phyloP scores from a whole-genome alignment of 2,113 vertebrate species.

The Euleptes europaea region DNA sequence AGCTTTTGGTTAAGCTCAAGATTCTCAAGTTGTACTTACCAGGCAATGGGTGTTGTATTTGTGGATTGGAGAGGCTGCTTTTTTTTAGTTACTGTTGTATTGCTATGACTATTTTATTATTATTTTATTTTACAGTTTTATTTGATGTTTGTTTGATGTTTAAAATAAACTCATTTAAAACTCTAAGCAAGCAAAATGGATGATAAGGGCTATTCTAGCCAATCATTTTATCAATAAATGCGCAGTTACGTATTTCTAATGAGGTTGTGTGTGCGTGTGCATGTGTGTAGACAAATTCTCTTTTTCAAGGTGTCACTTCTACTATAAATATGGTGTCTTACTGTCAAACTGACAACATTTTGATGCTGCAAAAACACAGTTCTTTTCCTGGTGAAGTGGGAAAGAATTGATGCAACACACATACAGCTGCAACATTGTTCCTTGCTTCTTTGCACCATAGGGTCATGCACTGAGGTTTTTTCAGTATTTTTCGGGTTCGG shows the following conservation, averaged over 20 bases:
- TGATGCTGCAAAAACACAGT: not conserved
- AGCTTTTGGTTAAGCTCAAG: too few species aligned
- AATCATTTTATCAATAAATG: not conserved
- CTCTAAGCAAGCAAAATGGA: not conserved
- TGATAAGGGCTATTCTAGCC: not conserved
- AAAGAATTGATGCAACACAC: not conserved
- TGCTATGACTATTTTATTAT: too few species aligned
- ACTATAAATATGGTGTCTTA: not conserved
- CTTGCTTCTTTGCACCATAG: not conserved
- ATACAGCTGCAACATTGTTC: not conserved
- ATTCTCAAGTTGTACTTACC: too few species aligned
- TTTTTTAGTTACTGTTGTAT: too few species aligned
- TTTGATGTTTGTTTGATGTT: too few species aligned
- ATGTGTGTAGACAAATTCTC: too few species aligned
- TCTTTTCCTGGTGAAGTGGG: not conserved
- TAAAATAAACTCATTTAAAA: too few species aligned
- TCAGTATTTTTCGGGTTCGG: too few species aligned
- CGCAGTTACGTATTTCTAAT: not conserved
- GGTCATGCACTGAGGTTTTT: too few species aligned
- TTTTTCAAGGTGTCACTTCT: not conserved
- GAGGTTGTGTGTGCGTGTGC: not conserved
- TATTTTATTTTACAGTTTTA: too few species aligned
- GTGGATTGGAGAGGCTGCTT: too few species aligned
- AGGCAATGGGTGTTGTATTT: too few species aligned
- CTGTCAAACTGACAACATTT: not conserved